Percentiles rank a stretch among this genome's conserved stretches.
These are phyloP conservation scores for Campoletis sonorensis DNA, from an alignment of 1,140 invertebrate genomes.

Conservation along the genomic window DNA sequence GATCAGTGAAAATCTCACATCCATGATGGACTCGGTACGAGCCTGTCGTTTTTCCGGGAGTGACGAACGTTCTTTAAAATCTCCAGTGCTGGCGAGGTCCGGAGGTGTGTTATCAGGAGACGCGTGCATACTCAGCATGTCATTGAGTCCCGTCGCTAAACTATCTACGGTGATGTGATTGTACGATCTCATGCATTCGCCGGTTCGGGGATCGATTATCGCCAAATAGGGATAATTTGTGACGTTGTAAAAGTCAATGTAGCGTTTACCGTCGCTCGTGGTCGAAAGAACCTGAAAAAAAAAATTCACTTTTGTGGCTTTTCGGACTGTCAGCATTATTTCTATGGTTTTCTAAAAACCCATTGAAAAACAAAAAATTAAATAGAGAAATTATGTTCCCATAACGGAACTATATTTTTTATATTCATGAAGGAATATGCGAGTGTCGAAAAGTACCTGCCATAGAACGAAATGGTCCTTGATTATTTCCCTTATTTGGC, in stretches of 20 bases:
- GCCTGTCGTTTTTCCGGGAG: conserved; percentile 54
- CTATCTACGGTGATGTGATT: conserved; percentile 75
- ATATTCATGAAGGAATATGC: neutral
- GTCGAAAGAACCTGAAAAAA: conserved; percentile 81
- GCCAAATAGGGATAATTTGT: conserved; percentile 84
- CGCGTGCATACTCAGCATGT: conserved; percentile 72
- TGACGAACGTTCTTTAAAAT: conserved; percentile 58
- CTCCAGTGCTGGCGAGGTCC: conserved; percentile 59
- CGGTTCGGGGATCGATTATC: conserved; percentile 87
- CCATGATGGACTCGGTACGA: conserved; percentile 50
- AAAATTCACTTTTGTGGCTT: conserved; percentile 33
- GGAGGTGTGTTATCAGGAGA: conserved; percentile 70
- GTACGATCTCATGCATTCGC: conserved; percentile 80
- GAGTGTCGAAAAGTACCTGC: conserved; percentile 78
- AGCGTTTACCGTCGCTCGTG: conserved; percentile 82
- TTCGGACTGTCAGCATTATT: neutral
- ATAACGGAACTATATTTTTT: neutral
- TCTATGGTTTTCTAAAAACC: neutral
- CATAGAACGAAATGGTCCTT: conserved; percentile 87
- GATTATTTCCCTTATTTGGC: conserved; percentile 81
- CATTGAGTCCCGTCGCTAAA: conserved; percentile 71
- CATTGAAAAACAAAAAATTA: neutral
- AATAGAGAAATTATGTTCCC: neutral
- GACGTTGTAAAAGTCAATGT: conserved; percentile 85
- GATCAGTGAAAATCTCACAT: conserved; percentile 45